Evolutionary conservation across 2,888 invertebrate species (phyloP).

Genomic region (Galeopsomyia nigrocyanea): DNA sequence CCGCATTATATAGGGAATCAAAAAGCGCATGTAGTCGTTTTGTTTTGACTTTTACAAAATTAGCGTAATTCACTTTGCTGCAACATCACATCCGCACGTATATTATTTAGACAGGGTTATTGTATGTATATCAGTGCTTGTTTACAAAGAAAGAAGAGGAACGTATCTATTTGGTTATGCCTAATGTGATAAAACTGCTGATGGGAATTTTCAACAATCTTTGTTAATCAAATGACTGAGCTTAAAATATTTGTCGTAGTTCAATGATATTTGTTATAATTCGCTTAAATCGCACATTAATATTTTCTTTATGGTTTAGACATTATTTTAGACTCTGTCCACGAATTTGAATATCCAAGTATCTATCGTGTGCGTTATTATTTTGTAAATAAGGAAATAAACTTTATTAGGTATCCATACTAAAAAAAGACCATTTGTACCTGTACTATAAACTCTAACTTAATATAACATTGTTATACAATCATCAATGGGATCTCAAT

Average conservation of each 20-base stretch:
- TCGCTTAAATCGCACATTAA: background rate
- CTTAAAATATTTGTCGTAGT: constrained; percentile 14
- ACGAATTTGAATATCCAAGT: background rate
- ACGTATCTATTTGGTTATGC: too few species aligned
- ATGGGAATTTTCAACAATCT: constrained; percentile 17
- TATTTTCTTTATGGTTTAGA: background rate
- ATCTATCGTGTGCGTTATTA: background rate
- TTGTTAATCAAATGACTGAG: constrained; percentile 24
- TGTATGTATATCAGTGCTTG: too few species aligned
- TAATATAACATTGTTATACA: background rate
- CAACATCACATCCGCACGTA: too few species aligned
- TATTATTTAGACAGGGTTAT: too few species aligned
- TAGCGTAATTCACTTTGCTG: too few species aligned
- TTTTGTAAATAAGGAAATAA: constrained; percentile 1
- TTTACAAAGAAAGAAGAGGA: too few species aligned
- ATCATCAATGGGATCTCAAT: background rate
- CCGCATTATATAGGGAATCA: too few species aligned
- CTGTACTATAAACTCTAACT: background rate
- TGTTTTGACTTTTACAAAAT: too few species aligned
- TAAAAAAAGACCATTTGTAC: background rate
- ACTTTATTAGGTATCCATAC: too few species aligned
- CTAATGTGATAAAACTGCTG: too few species aligned
- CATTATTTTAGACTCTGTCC: background rate
- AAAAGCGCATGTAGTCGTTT: too few species aligned
- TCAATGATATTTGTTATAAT: background rate